These are phyloP conservation scores for Latrodectus geometricus DNA, from an alignment of 1,140 invertebrate species.

Conservation along the genomic window DNA sequence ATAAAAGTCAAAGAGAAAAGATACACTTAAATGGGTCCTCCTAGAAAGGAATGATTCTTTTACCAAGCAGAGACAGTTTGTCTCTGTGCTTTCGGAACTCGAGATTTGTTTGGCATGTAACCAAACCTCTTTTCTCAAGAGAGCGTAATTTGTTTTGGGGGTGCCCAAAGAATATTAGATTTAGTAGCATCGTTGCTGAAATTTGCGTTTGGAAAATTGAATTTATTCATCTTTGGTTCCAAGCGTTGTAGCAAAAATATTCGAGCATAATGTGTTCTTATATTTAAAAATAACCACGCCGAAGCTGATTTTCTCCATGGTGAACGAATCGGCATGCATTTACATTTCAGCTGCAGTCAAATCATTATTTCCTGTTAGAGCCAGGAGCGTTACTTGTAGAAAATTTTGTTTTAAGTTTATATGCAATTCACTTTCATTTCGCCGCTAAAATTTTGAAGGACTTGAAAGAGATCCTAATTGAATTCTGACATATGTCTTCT, in stretches of 20 bases:
- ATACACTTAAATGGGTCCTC: neutral
- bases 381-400: no score
- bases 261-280: slow-evolving; percentile 33
- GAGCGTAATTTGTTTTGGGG: slow-evolving; percentile 58
- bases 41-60: neutral
- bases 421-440: no score
- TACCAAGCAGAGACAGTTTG: slow-evolving; percentile 13
- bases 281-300: slow-evolving; percentile 22
- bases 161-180: slow-evolving; percentile 58
- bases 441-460: no score
- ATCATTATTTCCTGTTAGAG: no score
- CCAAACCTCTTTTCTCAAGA: slow-evolving; percentile 40
- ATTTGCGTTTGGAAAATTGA: slow-evolving; percentile 58
- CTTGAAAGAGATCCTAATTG: no score
- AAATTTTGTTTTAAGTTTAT: no score
- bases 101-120: slow-evolving; percentile 59
- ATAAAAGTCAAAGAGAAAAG: neutral
- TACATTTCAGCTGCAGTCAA: neutral
- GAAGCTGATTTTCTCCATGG: slow-evolving; percentile 7
- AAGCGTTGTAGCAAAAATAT: slow-evolving; percentile 30
- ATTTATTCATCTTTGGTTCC: slow-evolving; percentile 25
- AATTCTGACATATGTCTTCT: no score
- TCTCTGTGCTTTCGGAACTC: slow-evolving; percentile 28
- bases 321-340: neutral
- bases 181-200: slow-evolving; percentile 39